Conservation (phyloP, 2,113 vertebrate genomes). For the Podiceps cristatus region DNA sequence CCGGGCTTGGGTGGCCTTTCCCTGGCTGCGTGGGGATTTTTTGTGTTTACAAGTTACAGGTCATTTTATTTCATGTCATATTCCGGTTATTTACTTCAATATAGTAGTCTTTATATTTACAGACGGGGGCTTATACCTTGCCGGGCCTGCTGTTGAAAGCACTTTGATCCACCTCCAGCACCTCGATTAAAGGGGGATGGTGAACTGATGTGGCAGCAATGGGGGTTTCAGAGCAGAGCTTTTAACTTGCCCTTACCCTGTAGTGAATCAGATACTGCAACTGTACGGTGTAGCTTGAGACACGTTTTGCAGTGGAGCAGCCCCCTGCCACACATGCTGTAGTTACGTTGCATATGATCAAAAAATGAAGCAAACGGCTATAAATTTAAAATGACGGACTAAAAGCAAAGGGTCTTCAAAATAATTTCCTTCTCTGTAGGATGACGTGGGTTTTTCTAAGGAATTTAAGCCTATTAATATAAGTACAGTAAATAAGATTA, state of each 20-base stretch:
- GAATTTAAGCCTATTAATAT: constrained; percentile 43
- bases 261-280: accelerated
- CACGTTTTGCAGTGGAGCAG: accelerated
- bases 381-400: not conserved
- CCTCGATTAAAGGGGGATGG: accelerated
- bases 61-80: not conserved
- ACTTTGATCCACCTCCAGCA: not conserved
- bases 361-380: not conserved
- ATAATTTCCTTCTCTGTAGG: not conserved
- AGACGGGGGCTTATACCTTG: accelerated
- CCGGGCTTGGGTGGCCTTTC: accelerated
- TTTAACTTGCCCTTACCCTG: not conserved
- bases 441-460: not conserved
- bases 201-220: accelerated
- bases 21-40: accelerated
- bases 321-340: accelerated
- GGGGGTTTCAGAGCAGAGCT: not conserved
- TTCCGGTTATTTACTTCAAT: not conserved
- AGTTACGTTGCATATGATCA: not conserved
- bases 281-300: accelerated
- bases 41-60: not conserved
- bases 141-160: accelerated
- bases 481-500: constrained; percentile 44
- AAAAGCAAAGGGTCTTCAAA: not conserved
- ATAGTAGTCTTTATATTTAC: too few species aligned